Base-by-base conservation (phyloP, 2,888 invertebrate genomes). In the Drosophila prolongata region DNA sequence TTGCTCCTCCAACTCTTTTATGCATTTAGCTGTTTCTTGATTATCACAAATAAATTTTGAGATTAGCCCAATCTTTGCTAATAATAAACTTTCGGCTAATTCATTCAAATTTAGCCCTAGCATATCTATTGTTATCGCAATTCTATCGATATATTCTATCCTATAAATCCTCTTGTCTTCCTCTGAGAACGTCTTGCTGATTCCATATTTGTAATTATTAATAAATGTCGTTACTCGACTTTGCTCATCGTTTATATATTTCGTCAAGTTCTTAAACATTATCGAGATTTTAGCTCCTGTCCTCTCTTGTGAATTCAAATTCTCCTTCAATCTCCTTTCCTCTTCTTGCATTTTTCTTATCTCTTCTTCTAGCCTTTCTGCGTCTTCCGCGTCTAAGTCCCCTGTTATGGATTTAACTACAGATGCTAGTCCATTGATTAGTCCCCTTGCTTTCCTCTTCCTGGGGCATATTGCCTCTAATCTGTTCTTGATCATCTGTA, bases 111-210 rank as follows among this genome's bases (percentile, higher is more conserved):
- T 47, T 8, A 47, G 13, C 13, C 8, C 10, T 0, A 30, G n/a
- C 27, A 14, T 35, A 19, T 35, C 37, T 9, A 30, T 47, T 30
- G 47, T 47, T 30, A 52, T 52, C 16, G 42, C 16, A 10, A 42
- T 42, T 42, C 16, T 42, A 5, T 42, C 5, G 42, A 42, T 42
- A 42, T 42, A 42, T 16, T 42, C 42, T 42, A 16, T 42, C 42
- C 16, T 10, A 16, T 16, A 42, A 42, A 42, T 42, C 10, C 42
- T 42, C 16, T 42, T 42, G 42, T 42, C 9, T 16, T 42, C 42
- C 10, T 16, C 42, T 3, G 16, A 5, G 9, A 42, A 16, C 16
- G 42, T 42, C 42, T 42, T 42, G 16, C 42, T 42, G 42, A 42
- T 42, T 42, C 16, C 42, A 19, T 35, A 30, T 11, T 37, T 35